Percentiles rank a stretch among this genome's conserved stretches.
phyloP scores from a whole-genome alignment of 2,888 invertebrate species.

The Stictocephala bisonia region DNA sequence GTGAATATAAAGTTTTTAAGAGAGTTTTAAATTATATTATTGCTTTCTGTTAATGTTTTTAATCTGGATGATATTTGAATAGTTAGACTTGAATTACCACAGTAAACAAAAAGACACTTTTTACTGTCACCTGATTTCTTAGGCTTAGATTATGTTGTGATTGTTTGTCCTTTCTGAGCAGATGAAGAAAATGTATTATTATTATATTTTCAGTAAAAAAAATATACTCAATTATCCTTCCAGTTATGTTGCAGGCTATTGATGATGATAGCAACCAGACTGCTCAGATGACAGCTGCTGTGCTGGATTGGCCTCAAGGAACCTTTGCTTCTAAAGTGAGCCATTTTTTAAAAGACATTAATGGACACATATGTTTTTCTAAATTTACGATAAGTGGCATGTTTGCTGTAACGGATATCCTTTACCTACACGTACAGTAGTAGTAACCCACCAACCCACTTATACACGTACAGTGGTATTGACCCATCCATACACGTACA shows the following conservation, averaged over 20 bases:
- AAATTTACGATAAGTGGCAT: too few species aligned
- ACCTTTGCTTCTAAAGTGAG: slow-evolving; percentile 93
- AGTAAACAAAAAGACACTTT: too few species aligned
- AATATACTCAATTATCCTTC: too few species aligned
- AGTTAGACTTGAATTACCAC: too few species aligned
- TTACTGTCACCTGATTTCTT: too few species aligned
- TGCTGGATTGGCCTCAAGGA: slow-evolving; percentile 97
- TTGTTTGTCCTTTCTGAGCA: neutral
- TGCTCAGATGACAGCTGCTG: slow-evolving; percentile 97
- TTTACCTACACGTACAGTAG: neutral
- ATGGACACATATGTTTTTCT: neutral
- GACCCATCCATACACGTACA: neutral
- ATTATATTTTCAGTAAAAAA: neutral
- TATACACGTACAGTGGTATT: neutral
- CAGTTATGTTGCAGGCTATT: slow-evolving; percentile 80
- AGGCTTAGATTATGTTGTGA: too few species aligned
- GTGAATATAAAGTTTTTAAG: too few species aligned
- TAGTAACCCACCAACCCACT: neutral
- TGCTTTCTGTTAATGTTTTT: too few species aligned
- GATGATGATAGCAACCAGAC: slow-evolving; percentile 99
- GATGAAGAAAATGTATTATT: neutral
- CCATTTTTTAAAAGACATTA: too few species aligned
- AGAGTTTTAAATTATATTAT: too few species aligned
- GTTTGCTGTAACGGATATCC: too few species aligned
- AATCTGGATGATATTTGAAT: too few species aligned